These are phyloP conservation scores for Halictus quadricinctus DNA, from an alignment of 2,888 invertebrate genomes.

Conservation along the genomic window DNA sequence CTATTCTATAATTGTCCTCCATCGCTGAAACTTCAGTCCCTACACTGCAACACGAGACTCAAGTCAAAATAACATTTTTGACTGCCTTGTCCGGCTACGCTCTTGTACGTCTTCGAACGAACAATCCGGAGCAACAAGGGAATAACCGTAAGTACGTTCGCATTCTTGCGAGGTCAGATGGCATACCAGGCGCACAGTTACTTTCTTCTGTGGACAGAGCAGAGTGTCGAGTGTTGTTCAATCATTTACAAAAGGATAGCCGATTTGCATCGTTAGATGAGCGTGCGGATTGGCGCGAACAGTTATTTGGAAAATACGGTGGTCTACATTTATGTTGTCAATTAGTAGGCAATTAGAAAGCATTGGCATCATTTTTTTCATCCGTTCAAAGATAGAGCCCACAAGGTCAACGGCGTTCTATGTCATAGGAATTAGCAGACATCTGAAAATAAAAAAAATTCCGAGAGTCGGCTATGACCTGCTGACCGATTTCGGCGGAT, in stretches of 20 bases:
- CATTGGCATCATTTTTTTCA: not conserved
- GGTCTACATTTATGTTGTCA: not conserved
- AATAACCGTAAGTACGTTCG: constrained; percentile 3
- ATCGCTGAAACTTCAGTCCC: not conserved
- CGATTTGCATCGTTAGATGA: not conserved
- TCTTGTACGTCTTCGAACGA: not conserved
- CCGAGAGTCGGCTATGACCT: constrained; percentile 65
- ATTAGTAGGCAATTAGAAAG: not conserved
- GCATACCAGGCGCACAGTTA: constrained; percentile 6
- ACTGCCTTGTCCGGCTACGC: not conserved
- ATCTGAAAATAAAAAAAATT: not conserved
- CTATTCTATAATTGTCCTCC: not conserved
- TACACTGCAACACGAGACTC: not conserved
- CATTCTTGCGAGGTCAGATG: constrained; percentile 38
- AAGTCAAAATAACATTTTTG: not conserved
- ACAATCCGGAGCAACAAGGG: constrained; percentile 1
- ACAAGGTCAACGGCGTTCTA: not conserved
- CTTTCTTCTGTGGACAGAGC: constrained; percentile 25
- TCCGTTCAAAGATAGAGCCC: not conserved
- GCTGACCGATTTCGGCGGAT: constrained; percentile 74
- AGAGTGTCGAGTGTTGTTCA: not conserved
- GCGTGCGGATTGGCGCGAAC: not conserved
- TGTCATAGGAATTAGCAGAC: not conserved
- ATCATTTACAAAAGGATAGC: not conserved
- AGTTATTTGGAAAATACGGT: not conserved